Evolutionary conservation across 2,113 vertebrate genomes (phyloP).

Genomic region (Alaudala cheleensis): DNA sequence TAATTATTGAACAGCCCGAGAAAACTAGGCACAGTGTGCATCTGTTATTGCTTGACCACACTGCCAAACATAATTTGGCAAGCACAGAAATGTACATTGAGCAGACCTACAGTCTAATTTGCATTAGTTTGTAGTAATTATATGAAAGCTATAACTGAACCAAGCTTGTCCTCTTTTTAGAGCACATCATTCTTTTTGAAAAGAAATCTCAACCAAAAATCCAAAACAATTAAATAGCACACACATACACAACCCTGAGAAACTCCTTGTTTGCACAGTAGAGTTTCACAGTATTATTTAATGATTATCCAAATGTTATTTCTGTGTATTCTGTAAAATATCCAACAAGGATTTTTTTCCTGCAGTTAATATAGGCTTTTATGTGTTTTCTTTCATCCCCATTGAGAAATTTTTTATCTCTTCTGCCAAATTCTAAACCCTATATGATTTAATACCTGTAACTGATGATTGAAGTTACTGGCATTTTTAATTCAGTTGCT

Average conservation of each 20-base stretch:
- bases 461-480: slow-evolving; percentile 23
- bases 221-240: slow-evolving; percentile 58
- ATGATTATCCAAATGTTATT: slow-evolving; percentile 67
- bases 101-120: slow-evolving; percentile 83
- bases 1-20: slow-evolving; percentile 90
- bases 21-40: slow-evolving; percentile 82
- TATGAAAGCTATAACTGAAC: slow-evolving; percentile 78
- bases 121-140: slow-evolving; percentile 83
- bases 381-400: slow-evolving; percentile 47
- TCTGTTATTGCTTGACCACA: slow-evolving; percentile 86
- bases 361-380: slow-evolving; percentile 21
- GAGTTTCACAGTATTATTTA: slow-evolving; percentile 66
- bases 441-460: neutral
- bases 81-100: slow-evolving; percentile 83
- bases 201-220: slow-evolving; percentile 60
- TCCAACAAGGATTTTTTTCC: neutral
- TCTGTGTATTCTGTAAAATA: slow-evolving; percentile 29
- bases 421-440: neutral
- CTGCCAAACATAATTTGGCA: slow-evolving; percentile 86
- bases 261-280: slow-evolving; percentile 67
- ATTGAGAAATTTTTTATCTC: slow-evolving; percentile 31
- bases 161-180: slow-evolving; percentile 78
- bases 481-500: slow-evolving; percentile 6
- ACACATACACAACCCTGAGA: slow-evolving; percentile 50
- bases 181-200: slow-evolving; percentile 72